Evolutionary conservation across 2,888 invertebrate genomes (phyloP), one percentile per base, ranked within the genome.

Genomic region (Limenitis camilla): DNA sequence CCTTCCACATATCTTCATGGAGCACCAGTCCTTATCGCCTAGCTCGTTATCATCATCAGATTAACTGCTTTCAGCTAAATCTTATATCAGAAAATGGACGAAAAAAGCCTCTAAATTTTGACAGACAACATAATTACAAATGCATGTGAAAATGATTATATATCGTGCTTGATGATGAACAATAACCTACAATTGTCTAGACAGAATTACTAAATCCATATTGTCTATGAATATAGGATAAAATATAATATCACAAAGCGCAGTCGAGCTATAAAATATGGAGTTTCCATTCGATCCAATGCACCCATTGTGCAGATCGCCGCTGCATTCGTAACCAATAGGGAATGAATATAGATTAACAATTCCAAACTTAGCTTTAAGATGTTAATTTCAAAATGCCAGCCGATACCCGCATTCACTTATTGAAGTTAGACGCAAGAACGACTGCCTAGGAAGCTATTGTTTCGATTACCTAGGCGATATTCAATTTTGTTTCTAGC

Each of bases 281-380:
- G 51, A 58, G 53, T 45, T 46, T 53, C 36, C 55, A 53, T 49
- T 49, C 72, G 71, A 68, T 69, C 73, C 69, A 76, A 60, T 81
- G 81, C 78, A 72, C 75, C 82, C 72, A 82, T 85, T 83, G 81
- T 82, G 56, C 59, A 67, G 70, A 66, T 74, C 71, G 72, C 76
- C 71, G 68, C 68, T 68, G 71, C 73, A 76, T 76, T 83, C 69
- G 69, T 60, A 78, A 72, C 70, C 74, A 84, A 80, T 84, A 78
- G 78, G 76, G 76, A 84, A 81, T 84, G 79, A 81, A 82, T 77
- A 67, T 61, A 77, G 84, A 84, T 85, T 81, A 82, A 78, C 80
- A 75, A 72, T 78, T 71, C 67, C 67, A 67, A 79, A 81, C 75
- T 80, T 75, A 60, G 66, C 62, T 69, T 68, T 65, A 70, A 74